phyloP scores from a whole-genome alignment of 2,888 invertebrate species.

The Eudasyphora cyanicolor region DNA sequence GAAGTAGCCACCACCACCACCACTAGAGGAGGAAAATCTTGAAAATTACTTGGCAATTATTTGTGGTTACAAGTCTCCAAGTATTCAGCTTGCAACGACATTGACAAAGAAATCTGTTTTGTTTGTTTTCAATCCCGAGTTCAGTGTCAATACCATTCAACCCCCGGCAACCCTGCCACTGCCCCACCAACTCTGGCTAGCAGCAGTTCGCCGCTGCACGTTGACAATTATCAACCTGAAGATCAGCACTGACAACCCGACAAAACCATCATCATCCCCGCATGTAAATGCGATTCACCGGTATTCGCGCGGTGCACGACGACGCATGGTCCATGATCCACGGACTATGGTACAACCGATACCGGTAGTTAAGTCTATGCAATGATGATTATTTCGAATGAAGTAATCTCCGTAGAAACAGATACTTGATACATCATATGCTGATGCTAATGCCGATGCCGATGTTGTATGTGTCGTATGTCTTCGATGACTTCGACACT shows the following conservation, averaged over 20 bases:
- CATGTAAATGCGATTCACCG: slow-evolving; percentile 3
- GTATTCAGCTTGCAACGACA: slow-evolving; percentile 5
- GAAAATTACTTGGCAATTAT: slow-evolving; percentile 56
- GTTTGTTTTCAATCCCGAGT: slow-evolving; percentile 33
- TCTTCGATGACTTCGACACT: too few relatives aligned
- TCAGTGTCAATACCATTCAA: slow-evolving; percentile 57
- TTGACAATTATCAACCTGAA: slow-evolving; percentile 51
- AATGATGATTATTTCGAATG: slow-evolving; percentile 26
- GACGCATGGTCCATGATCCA: too few relatives aligned
- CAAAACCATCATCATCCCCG: neutral
- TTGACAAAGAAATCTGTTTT: slow-evolving; percentile 39
- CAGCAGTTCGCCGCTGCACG: too few relatives aligned
- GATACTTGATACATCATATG: slow-evolving; percentile 19
- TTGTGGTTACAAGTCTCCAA: slow-evolving; percentile 37
- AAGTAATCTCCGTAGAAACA: slow-evolving; percentile 30
- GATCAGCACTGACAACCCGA: slow-evolving; percentile 25
- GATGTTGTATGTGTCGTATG: too few relatives aligned
- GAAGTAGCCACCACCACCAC: too few relatives aligned
- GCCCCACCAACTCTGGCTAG: too few relatives aligned
- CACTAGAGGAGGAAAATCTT: slow-evolving; percentile 23
- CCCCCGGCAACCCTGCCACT: too few relatives aligned
- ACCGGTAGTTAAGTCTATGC: slow-evolving; percentile 19
- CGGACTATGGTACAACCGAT: slow-evolving; percentile 24
- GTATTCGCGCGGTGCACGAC: neutral
- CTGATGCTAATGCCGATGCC: neutral